Base-by-base conservation (phyloP, 2,113 vertebrate genomes). In the Pygoscelis antarcticus region DNA sequence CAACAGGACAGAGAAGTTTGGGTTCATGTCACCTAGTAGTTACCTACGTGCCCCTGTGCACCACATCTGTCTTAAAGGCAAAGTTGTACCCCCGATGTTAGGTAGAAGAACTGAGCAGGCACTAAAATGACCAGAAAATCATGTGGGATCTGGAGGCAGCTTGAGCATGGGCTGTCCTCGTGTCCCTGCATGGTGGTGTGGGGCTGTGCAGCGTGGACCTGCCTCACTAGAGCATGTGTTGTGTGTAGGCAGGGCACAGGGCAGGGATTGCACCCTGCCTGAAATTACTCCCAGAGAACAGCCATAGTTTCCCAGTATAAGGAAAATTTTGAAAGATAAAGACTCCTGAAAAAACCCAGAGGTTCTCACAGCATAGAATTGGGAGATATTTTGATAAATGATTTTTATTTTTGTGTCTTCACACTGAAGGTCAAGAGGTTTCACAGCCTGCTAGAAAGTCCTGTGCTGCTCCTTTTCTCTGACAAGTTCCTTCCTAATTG, bases 171-270 rank as follows among this genome's bases (percentile, higher is more conserved):
- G 4, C 14, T 49, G 38, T 90, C 40, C n/a, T 85, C 61, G 13
- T 7, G 6, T 0, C 0, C 5, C 40, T 40, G 13, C 2, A 1
- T 42, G 46, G 51, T 47, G 29, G 5, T 14, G 5, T 3, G 29
- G 61, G 34, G 29, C 29, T 47, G 17, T 11, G 17, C 34, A 68
- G 18, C 1, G 0, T 3, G 16, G 36, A 44, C 9, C 8, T 1
- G 2, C 13, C 42, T 52, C 44, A n/a, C 15, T 14, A 49, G 29
- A 76, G 9, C 11, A 32, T 49, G 9, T 4, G n/a, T 38, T 38
- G 4, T 26, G 11, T 2, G 3, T 30, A 49, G 26, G n/a, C n/a
- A 71, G 42, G 32, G 5, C 46, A 42, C 2, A 6, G 36, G 9
- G 1, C 14, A 38, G 21, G 34, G n/a, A 27, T 60, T 29, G 22